Conservation (phyloP, 2,888 invertebrate genomes). For the Phlogophora meticulosa region DNA sequence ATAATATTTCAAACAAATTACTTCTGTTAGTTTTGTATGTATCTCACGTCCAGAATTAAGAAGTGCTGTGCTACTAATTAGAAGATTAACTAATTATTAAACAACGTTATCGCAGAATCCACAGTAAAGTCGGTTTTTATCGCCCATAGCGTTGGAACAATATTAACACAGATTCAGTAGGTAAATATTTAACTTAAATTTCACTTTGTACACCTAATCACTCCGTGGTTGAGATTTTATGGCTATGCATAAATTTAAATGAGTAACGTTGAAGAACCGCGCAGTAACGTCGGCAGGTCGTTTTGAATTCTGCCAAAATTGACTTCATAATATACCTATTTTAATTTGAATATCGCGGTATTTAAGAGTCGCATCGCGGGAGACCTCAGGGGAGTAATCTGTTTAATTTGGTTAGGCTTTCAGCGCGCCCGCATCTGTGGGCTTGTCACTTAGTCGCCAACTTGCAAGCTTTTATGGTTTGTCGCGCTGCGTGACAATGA, state of each 20-base stretch:
- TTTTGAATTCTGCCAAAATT: slow-evolving; percentile 72
- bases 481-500: slow-evolving; percentile 33
- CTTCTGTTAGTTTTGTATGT: not conserved
- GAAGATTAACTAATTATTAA: not conserved
- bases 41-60: not conserved
- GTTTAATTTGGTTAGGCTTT: slow-evolving; percentile 72
- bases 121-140: slow-evolving; percentile 12
- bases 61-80: slow-evolving; percentile 8
- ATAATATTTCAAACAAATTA: not conserved
- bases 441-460: slow-evolving; percentile 51
- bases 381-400: slow-evolving; percentile 71
- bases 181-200: slow-evolving; percentile 59
- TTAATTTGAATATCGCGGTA: slow-evolving; percentile 79
- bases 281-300: slow-evolving; percentile 62
- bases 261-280: slow-evolving; percentile 68
- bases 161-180: slow-evolving; percentile 11
- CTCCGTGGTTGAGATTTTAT: slow-evolving; percentile 65
- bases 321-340: slow-evolving; percentile 76
- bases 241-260: slow-evolving; percentile 74
- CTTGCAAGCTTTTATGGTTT: slow-evolving; percentile 38
- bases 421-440: slow-evolving; percentile 62
- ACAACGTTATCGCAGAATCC: not conserved
- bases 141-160: slow-evolving; percentile 26
- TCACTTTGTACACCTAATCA: slow-evolving; percentile 55
- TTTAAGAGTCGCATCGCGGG: slow-evolving; percentile 68